phyloP scores from a whole-genome alignment of 2,797 vertebrate genomes.

The Myripristis jacobus region DNA sequence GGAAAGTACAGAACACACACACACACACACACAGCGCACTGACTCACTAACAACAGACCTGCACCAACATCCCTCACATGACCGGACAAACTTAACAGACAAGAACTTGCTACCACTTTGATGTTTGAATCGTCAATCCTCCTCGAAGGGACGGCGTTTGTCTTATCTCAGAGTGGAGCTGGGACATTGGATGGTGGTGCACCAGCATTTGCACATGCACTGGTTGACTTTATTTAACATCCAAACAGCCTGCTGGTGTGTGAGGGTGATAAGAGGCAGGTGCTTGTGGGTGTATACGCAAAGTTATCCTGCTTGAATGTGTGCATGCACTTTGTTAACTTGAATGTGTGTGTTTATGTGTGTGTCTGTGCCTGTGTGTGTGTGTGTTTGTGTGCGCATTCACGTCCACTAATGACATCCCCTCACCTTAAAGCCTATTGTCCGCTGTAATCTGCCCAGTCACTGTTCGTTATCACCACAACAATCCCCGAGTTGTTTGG shows the following conservation, averaged over 20 bases:
- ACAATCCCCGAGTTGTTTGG: slow-evolving; percentile 80
- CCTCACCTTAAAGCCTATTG: slow-evolving; percentile 61
- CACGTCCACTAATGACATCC: slow-evolving; percentile 42
- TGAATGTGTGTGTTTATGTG: slow-evolving; percentile 12
- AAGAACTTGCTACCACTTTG: slow-evolving; percentile 6
- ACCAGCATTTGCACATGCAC: slow-evolving; percentile 30
- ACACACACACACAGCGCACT: slow-evolving; percentile 45
- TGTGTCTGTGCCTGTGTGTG: slow-evolving; percentile 1
- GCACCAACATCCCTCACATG: slow-evolving; percentile 13
- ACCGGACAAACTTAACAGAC: slow-evolving; percentile 28
- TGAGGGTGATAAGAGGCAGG: slow-evolving; percentile 72
- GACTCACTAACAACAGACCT: slow-evolving; percentile 49
- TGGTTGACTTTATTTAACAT: slow-evolving; percentile 69
- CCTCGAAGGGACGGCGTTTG: slow-evolving; percentile 22
- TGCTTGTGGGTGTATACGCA: slow-evolving; percentile 47
- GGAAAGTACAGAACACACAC: slow-evolving; percentile 68
- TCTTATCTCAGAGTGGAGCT: slow-evolving; percentile 37
- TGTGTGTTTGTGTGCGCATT: slow-evolving; percentile 18
- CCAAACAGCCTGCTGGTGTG: slow-evolving; percentile 69
- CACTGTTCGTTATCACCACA: slow-evolving; percentile 65
- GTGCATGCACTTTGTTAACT: slow-evolving; percentile 20
- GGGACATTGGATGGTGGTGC: slow-evolving; percentile 35
- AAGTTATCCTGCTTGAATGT: slow-evolving; percentile 27
- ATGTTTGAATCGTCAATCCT: slow-evolving; percentile 53
- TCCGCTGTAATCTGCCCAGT: slow-evolving; percentile 54